Evolutionary conservation across 2,888 invertebrate genomes (phyloP).

Genomic region (Rhyacophila evoluta): DNA sequence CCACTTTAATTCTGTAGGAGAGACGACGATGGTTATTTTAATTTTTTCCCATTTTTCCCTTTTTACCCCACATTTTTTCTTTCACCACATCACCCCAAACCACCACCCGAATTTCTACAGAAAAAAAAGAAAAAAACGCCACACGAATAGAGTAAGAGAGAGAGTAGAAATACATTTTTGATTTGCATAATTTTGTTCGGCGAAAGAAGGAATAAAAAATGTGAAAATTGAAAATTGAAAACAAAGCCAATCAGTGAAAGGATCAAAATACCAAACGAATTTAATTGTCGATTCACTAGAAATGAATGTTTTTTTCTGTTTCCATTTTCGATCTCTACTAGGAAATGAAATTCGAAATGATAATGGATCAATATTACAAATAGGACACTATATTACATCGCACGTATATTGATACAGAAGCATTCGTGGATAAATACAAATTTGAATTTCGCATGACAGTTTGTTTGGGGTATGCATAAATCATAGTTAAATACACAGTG

Average conservation of each 20-base stretch:
- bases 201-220: constrained; percentile 5
- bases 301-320: background rate
- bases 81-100: background rate
- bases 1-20: constrained; percentile 41
- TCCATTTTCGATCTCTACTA: background rate
- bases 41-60: background rate
- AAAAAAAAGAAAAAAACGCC: background rate
- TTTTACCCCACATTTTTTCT: background rate
- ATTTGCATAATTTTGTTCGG: constrained; percentile 32
- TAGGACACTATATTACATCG: background rate
- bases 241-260: constrained; percentile 43
- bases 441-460: background rate
- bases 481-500: background rate
- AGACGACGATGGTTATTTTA: background rate
- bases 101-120: background rate
- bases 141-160: background rate
- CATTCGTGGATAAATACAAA: background rate
- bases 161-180: constrained; percentile 11
- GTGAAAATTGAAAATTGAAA: constrained; percentile 38
- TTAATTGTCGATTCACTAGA: constrained; percentile 32
- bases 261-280: constrained; percentile 39
- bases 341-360: background rate
- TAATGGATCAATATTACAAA: background rate
- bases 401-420: background rate
- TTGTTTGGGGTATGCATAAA: background rate